Percentiles rank a stretch among this genome's conserved stretches.
Conservation (phyloP, 2,888 invertebrate species). For the Aleiodes leptofemur region DNA sequence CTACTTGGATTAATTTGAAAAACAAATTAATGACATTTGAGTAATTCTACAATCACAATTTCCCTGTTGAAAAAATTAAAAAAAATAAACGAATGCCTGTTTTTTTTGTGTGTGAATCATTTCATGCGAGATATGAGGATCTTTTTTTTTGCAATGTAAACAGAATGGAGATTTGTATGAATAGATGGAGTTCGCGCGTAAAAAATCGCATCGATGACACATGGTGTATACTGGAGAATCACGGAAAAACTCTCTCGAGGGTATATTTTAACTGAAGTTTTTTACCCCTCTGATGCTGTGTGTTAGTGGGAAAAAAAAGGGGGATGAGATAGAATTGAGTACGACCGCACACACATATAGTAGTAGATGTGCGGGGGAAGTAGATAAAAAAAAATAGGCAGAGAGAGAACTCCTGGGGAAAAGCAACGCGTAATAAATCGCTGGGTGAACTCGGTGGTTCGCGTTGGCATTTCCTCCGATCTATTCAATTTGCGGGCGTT, state of each 20-base stretch:
- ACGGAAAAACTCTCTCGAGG: constrained; percentile 10
- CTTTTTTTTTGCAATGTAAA: constrained; percentile 20
- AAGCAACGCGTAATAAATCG: constrained; percentile 49
- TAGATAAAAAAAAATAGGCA: constrained; percentile 6
- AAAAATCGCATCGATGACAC: constrained; percentile 29
- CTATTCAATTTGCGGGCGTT: constrained; percentile 68
- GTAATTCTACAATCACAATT: too few relatives aligned
- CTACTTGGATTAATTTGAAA: too few relatives aligned
- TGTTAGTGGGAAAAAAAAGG: too few relatives aligned
- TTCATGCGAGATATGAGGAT: neutral
- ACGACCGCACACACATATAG: neutral
- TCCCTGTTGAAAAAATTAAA: too few relatives aligned
- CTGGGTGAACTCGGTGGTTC: constrained; percentile 64
- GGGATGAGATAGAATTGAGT: constrained; percentile 4
- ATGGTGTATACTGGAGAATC: constrained; percentile 17
- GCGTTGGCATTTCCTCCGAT: constrained; percentile 64
- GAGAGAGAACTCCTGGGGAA: neutral
- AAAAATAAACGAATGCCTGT: too few relatives aligned
- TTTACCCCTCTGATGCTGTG: neutral
- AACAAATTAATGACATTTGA: too few relatives aligned
- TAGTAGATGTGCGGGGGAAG: neutral
- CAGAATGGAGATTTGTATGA: constrained; percentile 2
- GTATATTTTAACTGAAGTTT: constrained; percentile 20
- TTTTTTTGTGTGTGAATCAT: too few relatives aligned
- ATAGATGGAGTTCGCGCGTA: constrained; percentile 1